These are phyloP conservation scores for Bubo bubo DNA, from an alignment of 2,113 vertebrate genomes.

Conservation along the genomic window DNA sequence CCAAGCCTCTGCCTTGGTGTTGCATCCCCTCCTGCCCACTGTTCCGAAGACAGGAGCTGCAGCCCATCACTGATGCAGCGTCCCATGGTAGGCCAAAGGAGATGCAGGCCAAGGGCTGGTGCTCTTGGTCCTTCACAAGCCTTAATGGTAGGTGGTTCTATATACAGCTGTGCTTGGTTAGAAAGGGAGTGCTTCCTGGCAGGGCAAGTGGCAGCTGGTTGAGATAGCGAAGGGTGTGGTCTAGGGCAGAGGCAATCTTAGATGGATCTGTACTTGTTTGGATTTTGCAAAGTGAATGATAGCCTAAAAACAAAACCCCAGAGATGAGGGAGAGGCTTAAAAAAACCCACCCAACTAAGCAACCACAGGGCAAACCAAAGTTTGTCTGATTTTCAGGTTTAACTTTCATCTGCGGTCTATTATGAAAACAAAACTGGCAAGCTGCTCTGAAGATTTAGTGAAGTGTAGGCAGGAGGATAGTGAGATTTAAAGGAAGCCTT, in stretches of 20 bases:
- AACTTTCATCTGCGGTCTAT: neutral
- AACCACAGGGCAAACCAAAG: neutral
- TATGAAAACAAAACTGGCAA: conserved; percentile 33
- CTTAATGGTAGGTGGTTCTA: neutral
- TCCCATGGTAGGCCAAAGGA: neutral
- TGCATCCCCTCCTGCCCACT: neutral
- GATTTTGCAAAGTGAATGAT: conserved; percentile 6
- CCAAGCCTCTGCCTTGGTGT: neutral
- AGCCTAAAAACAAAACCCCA: neutral
- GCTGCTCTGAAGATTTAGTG: neutral
- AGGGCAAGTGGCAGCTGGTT: neutral
- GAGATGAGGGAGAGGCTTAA: neutral
- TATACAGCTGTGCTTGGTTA: neutral
- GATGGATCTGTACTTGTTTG: neutral
- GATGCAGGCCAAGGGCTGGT: neutral
- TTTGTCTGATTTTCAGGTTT: conserved; percentile 46
- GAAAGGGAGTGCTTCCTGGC: neutral
- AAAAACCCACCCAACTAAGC: neutral
- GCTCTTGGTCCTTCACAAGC: neutral
- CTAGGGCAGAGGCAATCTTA: neutral
- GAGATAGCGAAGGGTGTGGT: neutral
- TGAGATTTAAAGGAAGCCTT: conserved; percentile 3
- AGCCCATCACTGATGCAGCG: neutral
- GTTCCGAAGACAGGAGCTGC: neutral
- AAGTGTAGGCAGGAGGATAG: neutral